These are phyloP conservation scores for Trimorus sp. DNA, from an alignment of 2,888 invertebrate genomes.

Conservation along the genomic window DNA sequence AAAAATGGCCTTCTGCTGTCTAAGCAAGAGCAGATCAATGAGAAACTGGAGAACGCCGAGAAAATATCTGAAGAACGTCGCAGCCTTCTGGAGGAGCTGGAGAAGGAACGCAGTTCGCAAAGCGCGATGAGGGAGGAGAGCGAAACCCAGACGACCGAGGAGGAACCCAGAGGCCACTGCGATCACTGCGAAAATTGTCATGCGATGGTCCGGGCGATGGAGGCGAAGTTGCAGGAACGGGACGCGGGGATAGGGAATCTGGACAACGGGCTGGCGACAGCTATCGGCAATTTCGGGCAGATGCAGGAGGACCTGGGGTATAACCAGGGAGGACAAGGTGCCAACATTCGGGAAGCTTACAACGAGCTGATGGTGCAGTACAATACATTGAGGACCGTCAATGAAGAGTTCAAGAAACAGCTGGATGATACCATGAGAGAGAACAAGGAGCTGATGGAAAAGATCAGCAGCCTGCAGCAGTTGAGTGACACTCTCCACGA, in stretches of 20 bases:
- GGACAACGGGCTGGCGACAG: slow-evolving; percentile 86
- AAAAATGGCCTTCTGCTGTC: slow-evolving; percentile 77
- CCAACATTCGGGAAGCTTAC: slow-evolving; percentile 84
- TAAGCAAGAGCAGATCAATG: slow-evolving; percentile 80
- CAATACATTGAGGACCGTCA: slow-evolving; percentile 85
- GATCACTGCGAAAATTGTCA: slow-evolving; percentile 76
- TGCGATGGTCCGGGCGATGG: slow-evolving; percentile 81
- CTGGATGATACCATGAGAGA: slow-evolving; percentile 84
- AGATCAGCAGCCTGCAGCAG: slow-evolving; percentile 83
- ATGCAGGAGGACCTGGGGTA: slow-evolving; percentile 87
- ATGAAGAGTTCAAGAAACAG: slow-evolving; percentile 85
- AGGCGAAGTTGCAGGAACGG: slow-evolving; percentile 89
- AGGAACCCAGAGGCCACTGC: slow-evolving; percentile 57
- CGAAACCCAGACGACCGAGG: slow-evolving; percentile 57
- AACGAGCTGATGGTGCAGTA: slow-evolving; percentile 85
- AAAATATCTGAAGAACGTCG: slow-evolving; percentile 76
- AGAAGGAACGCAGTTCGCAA: slow-evolving; percentile 36
- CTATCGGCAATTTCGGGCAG: slow-evolving; percentile 85
- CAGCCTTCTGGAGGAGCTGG: slow-evolving; percentile 72
- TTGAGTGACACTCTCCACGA: slow-evolving; percentile 81
- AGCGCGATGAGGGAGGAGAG: slow-evolving; percentile 19
- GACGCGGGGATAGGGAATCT: slow-evolving; percentile 89
- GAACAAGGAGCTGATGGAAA: slow-evolving; percentile 83
- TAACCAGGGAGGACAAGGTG: slow-evolving; percentile 84
- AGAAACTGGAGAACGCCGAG: slow-evolving; percentile 75